Percentiles rank a stretch among this genome's conserved stretches.
Evolutionary conservation across 2,113 vertebrate genomes (phyloP).

Genomic region (Rousettus leschenaultii): DNA sequence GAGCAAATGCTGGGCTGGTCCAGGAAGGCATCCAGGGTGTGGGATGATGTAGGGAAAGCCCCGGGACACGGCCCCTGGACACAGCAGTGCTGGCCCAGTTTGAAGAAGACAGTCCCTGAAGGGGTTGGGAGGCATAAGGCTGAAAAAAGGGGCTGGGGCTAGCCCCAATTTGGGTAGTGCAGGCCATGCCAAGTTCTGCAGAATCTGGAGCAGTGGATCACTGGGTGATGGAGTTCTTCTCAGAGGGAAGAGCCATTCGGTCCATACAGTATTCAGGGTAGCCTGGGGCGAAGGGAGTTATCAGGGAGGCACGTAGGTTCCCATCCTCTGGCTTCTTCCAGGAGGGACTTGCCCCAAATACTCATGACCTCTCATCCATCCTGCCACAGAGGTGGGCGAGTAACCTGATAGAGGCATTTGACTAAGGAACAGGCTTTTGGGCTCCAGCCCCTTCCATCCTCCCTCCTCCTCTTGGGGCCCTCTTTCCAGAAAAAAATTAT

Average conservation of each 20-base stretch:
- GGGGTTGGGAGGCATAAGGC: not conserved
- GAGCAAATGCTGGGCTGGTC: not conserved
- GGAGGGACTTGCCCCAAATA: not conserved
- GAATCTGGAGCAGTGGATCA: not conserved
- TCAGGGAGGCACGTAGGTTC: not conserved
- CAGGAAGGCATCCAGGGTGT: not conserved
- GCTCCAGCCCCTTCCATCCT: not conserved
- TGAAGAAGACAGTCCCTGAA: not conserved
- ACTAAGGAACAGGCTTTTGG: not conserved
- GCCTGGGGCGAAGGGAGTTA: rapidly evolving
- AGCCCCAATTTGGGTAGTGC: not conserved
- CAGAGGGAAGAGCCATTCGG: not conserved
- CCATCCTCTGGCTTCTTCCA: not conserved
- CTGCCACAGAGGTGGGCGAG: not conserved
- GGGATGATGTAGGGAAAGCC: too few relatives aligned
- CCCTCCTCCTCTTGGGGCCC: not conserved
- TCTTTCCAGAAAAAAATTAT: not conserved
- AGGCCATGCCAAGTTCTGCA: not conserved
- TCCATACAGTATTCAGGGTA: not conserved
- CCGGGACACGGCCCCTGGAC: too few relatives aligned
- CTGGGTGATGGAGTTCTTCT: not conserved
- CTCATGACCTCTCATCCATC: not conserved
- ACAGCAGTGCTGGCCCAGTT: too few relatives aligned
- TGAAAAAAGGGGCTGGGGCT: not conserved
- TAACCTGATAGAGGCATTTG: not conserved